Base-by-base conservation (phyloP, 2,113 vertebrate species). In the Ceyx cyanopectus region DNA sequence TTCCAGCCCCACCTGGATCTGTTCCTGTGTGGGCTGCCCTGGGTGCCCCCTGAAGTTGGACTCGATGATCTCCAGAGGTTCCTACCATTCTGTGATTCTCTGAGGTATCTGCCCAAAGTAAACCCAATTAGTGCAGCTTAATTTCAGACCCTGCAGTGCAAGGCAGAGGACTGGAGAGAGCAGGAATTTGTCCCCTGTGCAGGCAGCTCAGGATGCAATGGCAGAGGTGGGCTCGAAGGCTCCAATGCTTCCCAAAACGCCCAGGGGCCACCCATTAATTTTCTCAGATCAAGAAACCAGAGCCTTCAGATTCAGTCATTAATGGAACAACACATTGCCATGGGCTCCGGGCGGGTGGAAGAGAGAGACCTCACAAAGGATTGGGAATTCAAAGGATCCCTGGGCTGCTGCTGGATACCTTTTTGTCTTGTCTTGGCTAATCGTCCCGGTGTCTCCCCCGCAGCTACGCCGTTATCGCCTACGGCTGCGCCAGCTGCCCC, bases 401-500 rank as follows among this genome's bases (percentile, higher is more conserved):
- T 3, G 56, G 7, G 1, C 19, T 24, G 5, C 14, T 0, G 1
- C 67, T 60, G 0, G 34, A 22, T 51, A 45, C 66, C 46, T 77
- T 62, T 24, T 19, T 5, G 22, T 23, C 2, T 20, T 67, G 37
- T 37, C 37, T 18, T 46, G 15, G 3, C 69, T 69, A 12, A 68
- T 6, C 10, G 27, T 34, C 63, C 18, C 5, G 10, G 2, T 61
- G 16, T 62, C 54, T 92, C 73, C 80, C 61, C 66, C 13, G 2
- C 97, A 99, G 99, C 37, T 99, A 99, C 29, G 99, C 99, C 2
- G 99, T 99, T 83, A 99, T 99, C 62, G 99, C 99, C 85, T 99
- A 99, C 40, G 99, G 99, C 92, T 99, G 99, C 81, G 99, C 99
- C 97, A 99, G 99, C 98, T 99, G 99, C 96, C 99, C 99, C 93